Conservation (phyloP, 2,113 vertebrate species). For the Rhinichthys klamathensis region DNA sequence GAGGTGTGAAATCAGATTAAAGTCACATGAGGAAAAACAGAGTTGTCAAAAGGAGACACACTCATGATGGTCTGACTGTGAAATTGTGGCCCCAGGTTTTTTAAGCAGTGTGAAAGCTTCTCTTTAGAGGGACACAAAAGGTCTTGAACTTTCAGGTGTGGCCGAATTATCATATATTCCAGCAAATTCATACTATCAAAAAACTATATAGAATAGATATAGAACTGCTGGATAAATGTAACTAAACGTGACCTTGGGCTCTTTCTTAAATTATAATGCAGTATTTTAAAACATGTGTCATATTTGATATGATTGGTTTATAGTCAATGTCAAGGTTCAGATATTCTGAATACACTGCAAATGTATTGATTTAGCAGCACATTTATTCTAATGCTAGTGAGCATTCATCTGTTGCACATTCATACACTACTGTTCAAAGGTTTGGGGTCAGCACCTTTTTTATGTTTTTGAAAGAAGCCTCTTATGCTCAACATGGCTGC, state of each 20-base stretch:
- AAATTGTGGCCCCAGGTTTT: constrained; percentile 54
- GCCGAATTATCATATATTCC: constrained; percentile 20
- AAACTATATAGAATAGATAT: neutral
- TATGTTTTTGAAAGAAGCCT: neutral
- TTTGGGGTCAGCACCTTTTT: neutral
- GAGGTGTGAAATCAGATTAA: constrained; percentile 53
- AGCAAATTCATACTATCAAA: neutral
- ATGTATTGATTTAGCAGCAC: neutral
- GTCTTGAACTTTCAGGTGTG: constrained; percentile 41
- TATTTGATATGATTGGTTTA: neutral
- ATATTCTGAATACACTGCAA: neutral
- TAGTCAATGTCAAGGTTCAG: neutral
- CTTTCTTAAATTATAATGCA: neutral
- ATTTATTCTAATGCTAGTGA: neutral
- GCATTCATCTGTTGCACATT: neutral
- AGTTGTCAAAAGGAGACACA: constrained; percentile 21
- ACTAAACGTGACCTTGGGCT: neutral
- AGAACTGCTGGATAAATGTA: neutral
- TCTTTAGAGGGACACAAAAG: constrained; percentile 37
- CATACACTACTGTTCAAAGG: neutral
- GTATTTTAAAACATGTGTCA: constrained; percentile 2
- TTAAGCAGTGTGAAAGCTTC: constrained; percentile 33
- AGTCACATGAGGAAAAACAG: constrained; percentile 43
- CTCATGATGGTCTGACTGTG: constrained; percentile 26
- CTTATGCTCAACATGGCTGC: neutral